A percentile compares a stretch with the other conserved stretches of the same genome.
These are phyloP conservation scores for Ectemnius cavifrons DNA, from an alignment of 2,888 invertebrate species.

Conservation along the genomic window DNA sequence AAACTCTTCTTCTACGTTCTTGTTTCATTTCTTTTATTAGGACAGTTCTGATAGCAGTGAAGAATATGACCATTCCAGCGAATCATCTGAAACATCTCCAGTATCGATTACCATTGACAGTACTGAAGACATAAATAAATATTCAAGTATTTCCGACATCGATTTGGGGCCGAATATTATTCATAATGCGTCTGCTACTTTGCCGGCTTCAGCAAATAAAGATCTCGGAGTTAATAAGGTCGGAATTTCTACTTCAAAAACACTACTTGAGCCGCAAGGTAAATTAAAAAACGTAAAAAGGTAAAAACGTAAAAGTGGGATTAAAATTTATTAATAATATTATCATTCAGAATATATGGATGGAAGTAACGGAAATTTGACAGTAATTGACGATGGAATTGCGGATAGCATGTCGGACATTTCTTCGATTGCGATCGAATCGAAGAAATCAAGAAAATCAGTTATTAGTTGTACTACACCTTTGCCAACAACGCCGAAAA, in stretches of 20 bases:
- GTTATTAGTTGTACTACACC: background rate
- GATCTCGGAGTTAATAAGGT: background rate
- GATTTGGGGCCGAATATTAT: slow-evolving; percentile 28
- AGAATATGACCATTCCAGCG: background rate
- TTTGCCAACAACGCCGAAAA: slow-evolving; percentile 42
- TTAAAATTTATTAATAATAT: background rate
- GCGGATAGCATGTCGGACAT: slow-evolving; percentile 55
- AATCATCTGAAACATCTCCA: slow-evolving; percentile 10
- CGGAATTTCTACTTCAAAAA: background rate
- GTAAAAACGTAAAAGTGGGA: background rate
- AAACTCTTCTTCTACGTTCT: too few relatives aligned
- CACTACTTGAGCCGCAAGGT: slow-evolving; percentile 24
- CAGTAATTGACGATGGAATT: slow-evolving; percentile 47
- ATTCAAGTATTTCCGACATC: slow-evolving; percentile 17
- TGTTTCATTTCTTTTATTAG: too few relatives aligned
- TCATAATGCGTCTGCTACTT: background rate
- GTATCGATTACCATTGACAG: slow-evolving; percentile 18
- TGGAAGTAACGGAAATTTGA: slow-evolving; percentile 30
- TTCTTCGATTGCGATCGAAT: slow-evolving; percentile 35
- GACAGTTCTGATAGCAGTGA: too few relatives aligned
- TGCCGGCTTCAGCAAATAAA: background rate
- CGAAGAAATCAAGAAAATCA: slow-evolving; percentile 43
- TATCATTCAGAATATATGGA: slow-evolving; percentile 24
- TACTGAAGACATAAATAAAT: background rate
- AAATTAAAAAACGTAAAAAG: background rate